These are phyloP conservation scores for Calypte anna DNA, from an alignment of 2,113 vertebrate species.

Conservation along the genomic window DNA sequence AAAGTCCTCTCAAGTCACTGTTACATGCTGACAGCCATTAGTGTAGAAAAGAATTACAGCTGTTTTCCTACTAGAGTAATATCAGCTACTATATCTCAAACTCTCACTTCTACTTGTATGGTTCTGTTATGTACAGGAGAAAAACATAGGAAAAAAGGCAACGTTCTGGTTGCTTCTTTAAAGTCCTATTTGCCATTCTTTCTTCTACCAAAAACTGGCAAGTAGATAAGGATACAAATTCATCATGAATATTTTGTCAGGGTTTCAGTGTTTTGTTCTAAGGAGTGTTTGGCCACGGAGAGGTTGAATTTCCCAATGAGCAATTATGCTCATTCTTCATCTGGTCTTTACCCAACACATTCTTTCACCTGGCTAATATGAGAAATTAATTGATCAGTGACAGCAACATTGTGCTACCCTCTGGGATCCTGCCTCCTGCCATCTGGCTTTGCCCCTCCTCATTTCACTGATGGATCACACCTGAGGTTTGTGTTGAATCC, in stretches of 20 bases:
- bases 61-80: background rate
- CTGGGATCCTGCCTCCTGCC: background rate
- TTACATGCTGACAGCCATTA: background rate
- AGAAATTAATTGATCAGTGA: background rate
- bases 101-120: background rate
- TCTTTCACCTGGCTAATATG: background rate
- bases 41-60: background rate
- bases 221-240: background rate
- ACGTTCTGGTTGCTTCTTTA: background rate
- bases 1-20: background rate
- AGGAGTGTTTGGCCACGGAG: background rate
- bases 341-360: background rate
- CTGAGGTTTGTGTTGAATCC: background rate
- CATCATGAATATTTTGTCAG: background rate
- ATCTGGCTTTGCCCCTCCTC: background rate
- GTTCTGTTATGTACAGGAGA: background rate
- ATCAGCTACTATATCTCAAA: slow-evolving; percentile 13
- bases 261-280: background rate
- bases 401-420: background rate
- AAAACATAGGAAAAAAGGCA: background rate
- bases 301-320: background rate
- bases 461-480: background rate
- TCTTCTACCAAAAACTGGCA: background rate
- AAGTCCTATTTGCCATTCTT: background rate
- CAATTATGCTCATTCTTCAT: background rate